phyloP scores from a whole-genome alignment of 2,888 invertebrate species.

The Tyria jacobaeae region DNA sequence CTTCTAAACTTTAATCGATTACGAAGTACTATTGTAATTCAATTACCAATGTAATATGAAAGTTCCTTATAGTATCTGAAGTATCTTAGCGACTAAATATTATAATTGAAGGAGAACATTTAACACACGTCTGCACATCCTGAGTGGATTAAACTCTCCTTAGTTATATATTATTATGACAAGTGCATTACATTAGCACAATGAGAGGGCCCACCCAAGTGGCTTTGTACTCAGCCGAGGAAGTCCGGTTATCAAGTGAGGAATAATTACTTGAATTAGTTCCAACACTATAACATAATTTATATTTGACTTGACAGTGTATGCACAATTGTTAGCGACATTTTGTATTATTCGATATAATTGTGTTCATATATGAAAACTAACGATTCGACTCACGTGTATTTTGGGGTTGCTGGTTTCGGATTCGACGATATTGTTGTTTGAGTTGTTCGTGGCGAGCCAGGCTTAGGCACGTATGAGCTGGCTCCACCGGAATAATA shows the following conservation, averaged over 20 bases:
- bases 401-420: too few relatives aligned
- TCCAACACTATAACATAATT: not conserved
- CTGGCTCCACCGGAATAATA: too few relatives aligned
- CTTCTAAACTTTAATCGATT: not conserved
- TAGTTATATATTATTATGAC: conserved; percentile 27
- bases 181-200: conserved; percentile 22
- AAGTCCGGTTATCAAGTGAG: conserved; percentile 27
- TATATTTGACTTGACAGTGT: too few relatives aligned
- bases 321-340: too few relatives aligned
- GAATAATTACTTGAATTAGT: conserved; percentile 27
- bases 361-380: too few relatives aligned
- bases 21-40: not conserved
- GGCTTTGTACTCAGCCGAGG: conserved; percentile 28
- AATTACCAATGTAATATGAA: not conserved
- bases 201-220: conserved; percentile 37
- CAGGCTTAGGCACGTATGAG: too few relatives aligned
- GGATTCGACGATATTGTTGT: too few relatives aligned
- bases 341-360: too few relatives aligned
- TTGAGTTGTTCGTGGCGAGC: too few relatives aligned
- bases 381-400: too few relatives aligned
- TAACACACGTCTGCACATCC: not conserved
- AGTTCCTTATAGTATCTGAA: not conserved
- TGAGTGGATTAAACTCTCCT: not conserved
- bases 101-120: not conserved
- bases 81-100: not conserved